Evolutionary conservation across 1,140 invertebrate genomes (phyloP).

Genomic region (Pygmarrhopalites habei): DNA sequence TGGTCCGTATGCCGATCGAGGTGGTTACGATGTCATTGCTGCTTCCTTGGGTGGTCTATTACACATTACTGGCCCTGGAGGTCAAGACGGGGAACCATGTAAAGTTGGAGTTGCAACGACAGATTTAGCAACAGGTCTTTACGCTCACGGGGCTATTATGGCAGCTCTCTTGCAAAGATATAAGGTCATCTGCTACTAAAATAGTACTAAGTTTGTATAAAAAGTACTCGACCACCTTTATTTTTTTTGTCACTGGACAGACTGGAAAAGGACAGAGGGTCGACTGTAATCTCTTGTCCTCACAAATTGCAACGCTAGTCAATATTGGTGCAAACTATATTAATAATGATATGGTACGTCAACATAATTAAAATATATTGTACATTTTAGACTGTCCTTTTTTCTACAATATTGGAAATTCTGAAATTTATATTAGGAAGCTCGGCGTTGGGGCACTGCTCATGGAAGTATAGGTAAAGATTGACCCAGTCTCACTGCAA

Average conservation of each 20-base stretch:
- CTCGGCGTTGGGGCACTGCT: conserved; percentile 72
- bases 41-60: conserved; percentile 84
- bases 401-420: no score
- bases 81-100: conserved; percentile 72
- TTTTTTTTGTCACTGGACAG: no score
- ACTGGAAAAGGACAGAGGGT: conserved; percentile 85
- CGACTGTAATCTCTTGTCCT: conserved; percentile 86
- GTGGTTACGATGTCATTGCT: conserved; percentile 87
- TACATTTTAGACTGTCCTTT: no score
- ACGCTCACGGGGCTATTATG: conserved; percentile 91
- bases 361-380: no score
- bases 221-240: no score
- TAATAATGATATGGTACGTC: conserved; percentile 72
- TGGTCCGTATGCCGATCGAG: conserved; percentile 74
- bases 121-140: conserved; percentile 85
- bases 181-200: conserved; percentile 7
- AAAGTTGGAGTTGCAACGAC: conserved; percentile 90
- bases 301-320: conserved; percentile 78
- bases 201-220: neutral
- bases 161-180: conserved; percentile 54
- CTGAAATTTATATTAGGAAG: conserved; percentile 47
- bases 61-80: conserved; percentile 73
- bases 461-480: no score
- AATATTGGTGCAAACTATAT: conserved; percentile 87
- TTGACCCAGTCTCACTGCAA: no score